These are phyloP conservation scores for Sylvilagus floridanus DNA, from an alignment of 2,797 vertebrate genomes.

Conservation along the genomic window DNA sequence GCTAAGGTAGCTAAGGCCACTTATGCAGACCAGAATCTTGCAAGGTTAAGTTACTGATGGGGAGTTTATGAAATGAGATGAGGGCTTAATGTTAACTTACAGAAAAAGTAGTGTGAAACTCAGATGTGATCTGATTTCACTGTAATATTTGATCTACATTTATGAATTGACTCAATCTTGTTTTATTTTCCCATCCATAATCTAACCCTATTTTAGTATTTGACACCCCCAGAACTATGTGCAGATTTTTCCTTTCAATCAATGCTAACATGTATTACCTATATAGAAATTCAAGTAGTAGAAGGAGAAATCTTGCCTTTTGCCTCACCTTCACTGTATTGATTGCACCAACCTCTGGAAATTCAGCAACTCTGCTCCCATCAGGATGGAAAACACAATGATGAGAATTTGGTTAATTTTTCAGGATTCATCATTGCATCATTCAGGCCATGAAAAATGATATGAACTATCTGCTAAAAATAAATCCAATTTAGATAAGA, in stretches of 20 bases:
- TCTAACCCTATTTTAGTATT: neutral
- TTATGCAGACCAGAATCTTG: too few species aligned
- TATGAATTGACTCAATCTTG: neutral
- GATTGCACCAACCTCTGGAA: neutral
- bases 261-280: neutral
- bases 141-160: neutral
- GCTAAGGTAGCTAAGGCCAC: neutral
- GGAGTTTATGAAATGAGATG: neutral
- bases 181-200: neutral
- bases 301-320: neutral
- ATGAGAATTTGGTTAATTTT: neutral
- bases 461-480: constrained; percentile 13
- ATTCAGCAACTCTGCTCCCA: neutral
- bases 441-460: constrained; percentile 47
- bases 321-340: too few species aligned
- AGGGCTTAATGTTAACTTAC: neutral
- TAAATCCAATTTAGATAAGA: neutral
- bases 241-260: neutral
- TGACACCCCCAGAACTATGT: neutral
- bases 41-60: too few species aligned
- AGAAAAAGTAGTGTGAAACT: neutral
- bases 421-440: neutral
- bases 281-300: neutral
- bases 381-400: neutral
- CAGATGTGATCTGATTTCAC: neutral